Conservation (phyloP, 1,140 invertebrate species). For the Caenorhabditis inopinata region DNA sequence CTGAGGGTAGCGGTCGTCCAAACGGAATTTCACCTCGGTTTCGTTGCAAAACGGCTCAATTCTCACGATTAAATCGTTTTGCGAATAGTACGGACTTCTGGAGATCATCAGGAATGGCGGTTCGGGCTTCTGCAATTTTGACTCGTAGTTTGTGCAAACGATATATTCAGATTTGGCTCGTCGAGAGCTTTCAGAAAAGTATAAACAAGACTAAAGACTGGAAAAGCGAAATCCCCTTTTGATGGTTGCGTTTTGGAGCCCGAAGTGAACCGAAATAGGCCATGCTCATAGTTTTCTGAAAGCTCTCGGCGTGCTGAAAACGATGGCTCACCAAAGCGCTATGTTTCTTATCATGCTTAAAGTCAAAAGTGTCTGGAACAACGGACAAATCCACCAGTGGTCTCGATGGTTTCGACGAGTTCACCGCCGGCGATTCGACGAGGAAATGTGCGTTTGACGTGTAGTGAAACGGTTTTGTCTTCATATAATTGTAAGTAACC, state of each 20-base stretch:
- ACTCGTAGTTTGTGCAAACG: too few relatives aligned
- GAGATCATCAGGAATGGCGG: neutral
- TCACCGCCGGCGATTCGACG: slow-evolving; percentile 52
- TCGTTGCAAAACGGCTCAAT: slow-evolving; percentile 31
- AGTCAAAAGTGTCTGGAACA: neutral
- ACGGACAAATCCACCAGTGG: slow-evolving; percentile 49
- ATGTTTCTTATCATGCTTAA: slow-evolving; percentile 12
- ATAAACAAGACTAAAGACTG: neutral
- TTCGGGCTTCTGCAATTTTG: slow-evolving; percentile 7
- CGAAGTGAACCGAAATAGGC: neutral
- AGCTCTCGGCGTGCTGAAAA: neutral
- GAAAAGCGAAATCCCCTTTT: too few relatives aligned
- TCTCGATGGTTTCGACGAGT: slow-evolving; percentile 21
- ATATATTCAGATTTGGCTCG: too few relatives aligned
- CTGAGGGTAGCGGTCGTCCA: slow-evolving; percentile 12
- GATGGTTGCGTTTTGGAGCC: neutral
- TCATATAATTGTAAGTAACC: slow-evolving; percentile 60
- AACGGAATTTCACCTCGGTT: neutral
- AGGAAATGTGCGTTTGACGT: slow-evolving; percentile 60
- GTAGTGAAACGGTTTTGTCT: slow-evolving; percentile 60
- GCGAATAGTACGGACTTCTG: neutral
- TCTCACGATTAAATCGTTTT: neutral
- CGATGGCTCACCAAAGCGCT: neutral
- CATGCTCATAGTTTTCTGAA: neutral
- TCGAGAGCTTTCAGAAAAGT: neutral